Percentiles rank a stretch among this genome's conserved stretches.
Conservation (phyloP, 1,140 invertebrate species). For the Rhyzopertha dominica region DNA sequence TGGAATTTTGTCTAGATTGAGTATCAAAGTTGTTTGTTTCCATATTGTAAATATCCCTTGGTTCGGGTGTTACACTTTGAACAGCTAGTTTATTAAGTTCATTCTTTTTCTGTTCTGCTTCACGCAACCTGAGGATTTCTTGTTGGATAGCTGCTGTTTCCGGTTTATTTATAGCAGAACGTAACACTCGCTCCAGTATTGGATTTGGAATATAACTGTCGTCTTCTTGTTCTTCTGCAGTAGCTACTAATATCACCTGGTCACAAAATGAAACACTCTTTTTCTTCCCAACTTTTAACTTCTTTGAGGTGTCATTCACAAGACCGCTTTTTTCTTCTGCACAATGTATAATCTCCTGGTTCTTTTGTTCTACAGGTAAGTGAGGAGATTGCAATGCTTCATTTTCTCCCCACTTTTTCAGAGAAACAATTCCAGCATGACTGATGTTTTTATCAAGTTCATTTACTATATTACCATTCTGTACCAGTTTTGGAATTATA, state of each 20-base stretch:
- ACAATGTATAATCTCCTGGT: too few species aligned
- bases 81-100: background rate
- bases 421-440: slow-evolving; percentile 20
- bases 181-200: slow-evolving; percentile 77
- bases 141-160: slow-evolving; percentile 54
- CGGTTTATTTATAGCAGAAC: slow-evolving; percentile 72
- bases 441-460: too few species aligned
- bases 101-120: slow-evolving; percentile 39
- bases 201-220: slow-evolving; percentile 88
- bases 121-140: slow-evolving; percentile 49
- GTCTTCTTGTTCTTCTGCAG: slow-evolving; percentile 85
- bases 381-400: too few species aligned
- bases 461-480: too few species aligned
- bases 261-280: slow-evolving; percentile 93
- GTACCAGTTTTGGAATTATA: too few species aligned
- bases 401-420: slow-evolving; percentile 30
- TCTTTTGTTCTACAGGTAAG: too few species aligned
- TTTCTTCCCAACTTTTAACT: slow-evolving; percentile 66
- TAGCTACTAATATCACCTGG: slow-evolving; percentile 85
- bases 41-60: background rate
- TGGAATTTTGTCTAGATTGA: slow-evolving; percentile 27
- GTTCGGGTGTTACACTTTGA: background rate
- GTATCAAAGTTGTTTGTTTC: slow-evolving; percentile 20
- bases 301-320: too few species aligned
- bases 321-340: too few species aligned